Percentiles rank a stretch among this genome's conserved stretches.
Conservation (phyloP, 2,888 invertebrate species). For the Aleiodes alternator region DNA sequence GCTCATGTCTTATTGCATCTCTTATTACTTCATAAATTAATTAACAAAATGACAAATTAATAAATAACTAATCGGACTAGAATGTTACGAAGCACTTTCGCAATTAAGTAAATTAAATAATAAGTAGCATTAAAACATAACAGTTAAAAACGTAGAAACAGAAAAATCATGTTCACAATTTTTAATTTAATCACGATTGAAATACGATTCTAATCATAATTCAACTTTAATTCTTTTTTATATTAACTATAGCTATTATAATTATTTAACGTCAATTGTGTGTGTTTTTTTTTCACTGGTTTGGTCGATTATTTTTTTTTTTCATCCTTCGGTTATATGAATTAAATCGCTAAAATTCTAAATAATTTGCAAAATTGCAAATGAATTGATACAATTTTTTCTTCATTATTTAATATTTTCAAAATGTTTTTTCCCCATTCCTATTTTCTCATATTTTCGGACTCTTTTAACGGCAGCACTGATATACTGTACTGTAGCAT, state of each 20-base stretch:
- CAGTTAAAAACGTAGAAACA: conserved; percentile 57
- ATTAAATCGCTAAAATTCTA: conserved; percentile 69
- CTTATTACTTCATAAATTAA: conserved; percentile 36
- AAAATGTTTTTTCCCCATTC: conserved; percentile 17
- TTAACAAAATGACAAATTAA: conserved; percentile 49
- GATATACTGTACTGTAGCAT: conserved; percentile 63
- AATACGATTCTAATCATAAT: conserved; percentile 48
- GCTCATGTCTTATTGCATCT: conserved; percentile 34
- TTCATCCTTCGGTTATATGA: conserved; percentile 64
- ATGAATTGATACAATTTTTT: conserved; percentile 59
- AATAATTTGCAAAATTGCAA: conserved; percentile 67
- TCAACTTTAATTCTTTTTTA: conserved; percentile 54
- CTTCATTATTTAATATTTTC: conserved; percentile 8
- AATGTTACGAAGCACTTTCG: conserved; percentile 38
- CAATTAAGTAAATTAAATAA: neutral
- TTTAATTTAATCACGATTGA: conserved; percentile 54
- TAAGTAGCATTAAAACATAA: conserved; percentile 48
- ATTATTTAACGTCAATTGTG: conserved; percentile 58
- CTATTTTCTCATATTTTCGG: conserved; percentile 58
- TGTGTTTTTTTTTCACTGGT: conserved; percentile 48
- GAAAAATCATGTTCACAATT: conserved; percentile 51
- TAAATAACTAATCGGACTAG: conserved; percentile 53
- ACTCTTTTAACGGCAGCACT: conserved; percentile 68
- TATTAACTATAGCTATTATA: conserved; percentile 64
- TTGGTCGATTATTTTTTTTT: conserved; percentile 62